Base-by-base conservation (phyloP, 2,113 vertebrate genomes). In the Sclerurus mexicanus region DNA sequence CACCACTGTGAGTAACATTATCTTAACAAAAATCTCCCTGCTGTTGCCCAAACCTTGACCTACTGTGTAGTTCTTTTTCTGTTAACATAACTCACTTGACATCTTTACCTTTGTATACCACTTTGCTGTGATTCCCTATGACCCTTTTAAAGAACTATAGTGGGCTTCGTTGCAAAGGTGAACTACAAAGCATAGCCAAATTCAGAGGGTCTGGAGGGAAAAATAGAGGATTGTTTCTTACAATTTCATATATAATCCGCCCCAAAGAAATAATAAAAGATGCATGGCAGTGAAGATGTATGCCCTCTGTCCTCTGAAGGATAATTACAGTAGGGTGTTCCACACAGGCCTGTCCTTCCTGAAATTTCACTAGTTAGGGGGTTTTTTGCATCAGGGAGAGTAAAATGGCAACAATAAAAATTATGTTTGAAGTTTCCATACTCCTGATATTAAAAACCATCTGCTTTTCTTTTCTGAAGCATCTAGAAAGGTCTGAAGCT, bases 41-140 rank as follows among this genome's bases (percentile, higher is more conserved):
- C 82, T 81, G 82, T 88, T 93, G 93, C 92, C 90, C 93, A 96
- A 90, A 95, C 93, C 92, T 96, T 96, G 91, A 96, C 93, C 93
- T 96, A 84, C 64, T 71, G 79, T 84, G 83, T 73, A 69, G 92
- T 84, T 92, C 85, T 95, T 93, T 96, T 86, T 74, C 93, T 92
- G 93, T 94, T 93, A 88, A 89, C 85, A 87, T 84, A 84, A 92
- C 88, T 96, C 95, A 90, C 93, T 94, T 96, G 86, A 93, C 92
- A 93, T 93, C 76, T 95, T 94, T 95, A 95, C 90, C 95, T 96
- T 93, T 81, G 72, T 90, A 53, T 64, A 64, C 83, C 93, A 90
- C 64, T 97, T 96, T 72, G 60, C 88, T 90, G 69, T 75, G 64
- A 72, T 94, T 96, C 64, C 60, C 47, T 67, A 6, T 69, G 85